These are phyloP conservation scores for Eupithecia exiguata DNA, from an alignment of 2,888 invertebrate genomes.

Conservation along the genomic window DNA sequence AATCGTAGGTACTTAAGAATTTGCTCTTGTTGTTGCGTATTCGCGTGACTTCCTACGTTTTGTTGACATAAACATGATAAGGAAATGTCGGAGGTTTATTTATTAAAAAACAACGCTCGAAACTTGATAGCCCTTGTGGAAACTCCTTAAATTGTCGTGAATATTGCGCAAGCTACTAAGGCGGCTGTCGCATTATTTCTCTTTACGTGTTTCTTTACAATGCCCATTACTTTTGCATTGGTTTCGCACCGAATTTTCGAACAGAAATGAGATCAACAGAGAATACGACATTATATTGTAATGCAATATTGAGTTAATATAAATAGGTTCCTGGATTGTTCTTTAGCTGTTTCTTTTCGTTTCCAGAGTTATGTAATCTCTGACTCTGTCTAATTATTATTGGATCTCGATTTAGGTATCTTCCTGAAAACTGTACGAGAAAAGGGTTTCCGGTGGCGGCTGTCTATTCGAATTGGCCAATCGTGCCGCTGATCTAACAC, in stretches of 20 bases:
- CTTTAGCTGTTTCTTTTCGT: neutral
- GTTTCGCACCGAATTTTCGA: conserved; percentile 43
- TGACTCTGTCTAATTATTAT: neutral
- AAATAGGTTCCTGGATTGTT: neutral
- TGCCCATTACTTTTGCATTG: conserved; percentile 54
- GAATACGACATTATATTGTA: neutral
- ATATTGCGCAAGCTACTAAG: conserved; percentile 54
- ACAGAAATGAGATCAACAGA: conserved; percentile 30
- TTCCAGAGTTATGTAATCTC: neutral
- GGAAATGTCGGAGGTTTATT: conserved; percentile 56
- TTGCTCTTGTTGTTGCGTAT: conserved; percentile 39
- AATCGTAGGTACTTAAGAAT: conserved; percentile 25
- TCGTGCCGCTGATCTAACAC: no score
- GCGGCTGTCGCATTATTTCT: conserved; percentile 50
- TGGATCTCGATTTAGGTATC: neutral
- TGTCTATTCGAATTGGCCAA: no score
- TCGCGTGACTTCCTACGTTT: conserved; percentile 40
- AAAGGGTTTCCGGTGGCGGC: no score
- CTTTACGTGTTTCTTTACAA: conserved; percentile 52
- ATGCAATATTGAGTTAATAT: neutral
- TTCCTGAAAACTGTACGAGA: neutral
- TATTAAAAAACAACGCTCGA: conserved; percentile 53
- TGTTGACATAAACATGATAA: conserved; percentile 52
- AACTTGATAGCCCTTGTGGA: conserved; percentile 58
- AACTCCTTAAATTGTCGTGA: conserved; percentile 57